Conservation (phyloP, 2,113 vertebrate species). For the Equus quagga region DNA sequence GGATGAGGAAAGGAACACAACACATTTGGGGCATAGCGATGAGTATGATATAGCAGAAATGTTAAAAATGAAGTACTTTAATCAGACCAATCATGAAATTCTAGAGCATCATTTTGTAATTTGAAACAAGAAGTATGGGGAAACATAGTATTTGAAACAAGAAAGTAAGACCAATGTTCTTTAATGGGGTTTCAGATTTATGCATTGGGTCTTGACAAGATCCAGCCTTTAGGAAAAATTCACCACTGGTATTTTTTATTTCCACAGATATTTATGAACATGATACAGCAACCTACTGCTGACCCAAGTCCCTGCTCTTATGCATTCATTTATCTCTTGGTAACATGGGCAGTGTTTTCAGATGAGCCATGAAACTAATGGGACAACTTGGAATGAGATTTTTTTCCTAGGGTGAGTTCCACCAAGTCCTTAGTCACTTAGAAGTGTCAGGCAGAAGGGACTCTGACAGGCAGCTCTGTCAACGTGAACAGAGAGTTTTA, state of each 20-base stretch:
- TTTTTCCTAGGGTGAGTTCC: background rate
- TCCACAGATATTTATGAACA: constrained; percentile 61
- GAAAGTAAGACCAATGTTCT: constrained; percentile 29
- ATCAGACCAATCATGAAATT: constrained; percentile 56
- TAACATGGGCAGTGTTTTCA: constrained; percentile 47
- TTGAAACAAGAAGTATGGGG: constrained; percentile 39
- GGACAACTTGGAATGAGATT: constrained; percentile 44
- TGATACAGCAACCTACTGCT: constrained; percentile 10
- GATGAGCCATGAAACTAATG: constrained; percentile 63
- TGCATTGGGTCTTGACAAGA: constrained; percentile 14
- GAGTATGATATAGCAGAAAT: background rate
- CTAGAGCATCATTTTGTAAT: constrained; percentile 37
- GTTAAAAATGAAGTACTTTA: constrained; percentile 53
- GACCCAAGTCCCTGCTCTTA: constrained; percentile 10
- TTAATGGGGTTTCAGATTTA: constrained; percentile 56
- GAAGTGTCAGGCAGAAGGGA: background rate
- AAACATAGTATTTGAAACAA: constrained; percentile 18
- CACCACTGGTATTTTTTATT: constrained; percentile 50
- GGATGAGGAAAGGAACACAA: constrained; percentile 4
- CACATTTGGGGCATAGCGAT: background rate
- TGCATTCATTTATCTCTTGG: constrained; percentile 55
- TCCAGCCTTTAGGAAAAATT: constrained; percentile 62
- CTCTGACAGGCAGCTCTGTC: constrained; percentile 69
- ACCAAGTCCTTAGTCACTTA: constrained; percentile 51
- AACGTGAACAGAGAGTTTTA: constrained; percentile 77